Evolutionary conservation across 2,113 vertebrate species (phyloP).

Genomic region (Phaetusa simplex): DNA sequence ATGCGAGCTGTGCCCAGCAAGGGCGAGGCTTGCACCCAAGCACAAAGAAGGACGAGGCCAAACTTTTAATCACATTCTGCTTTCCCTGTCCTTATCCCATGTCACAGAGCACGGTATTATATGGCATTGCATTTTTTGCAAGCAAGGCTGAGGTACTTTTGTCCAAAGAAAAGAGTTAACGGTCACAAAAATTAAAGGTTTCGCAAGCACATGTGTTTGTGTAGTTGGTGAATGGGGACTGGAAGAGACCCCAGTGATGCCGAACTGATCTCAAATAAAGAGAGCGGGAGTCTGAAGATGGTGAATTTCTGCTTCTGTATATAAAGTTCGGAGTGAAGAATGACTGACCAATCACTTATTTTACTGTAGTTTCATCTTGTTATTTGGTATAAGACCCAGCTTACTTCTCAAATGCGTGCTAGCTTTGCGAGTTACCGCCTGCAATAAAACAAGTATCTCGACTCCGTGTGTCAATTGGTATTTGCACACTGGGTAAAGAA

Average conservation of each 20-base stretch:
- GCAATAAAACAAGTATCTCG: neutral
- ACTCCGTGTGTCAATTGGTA: too few species aligned
- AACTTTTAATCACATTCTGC: neutral
- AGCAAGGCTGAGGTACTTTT: neutral
- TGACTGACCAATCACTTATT: neutral
- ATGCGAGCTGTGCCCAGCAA: neutral
- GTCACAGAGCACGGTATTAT: neutral
- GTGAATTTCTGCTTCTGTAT: neutral
- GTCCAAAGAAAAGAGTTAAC: neutral
- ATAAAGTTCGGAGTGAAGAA: neutral
- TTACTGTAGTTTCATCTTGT: neutral
- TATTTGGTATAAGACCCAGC: neutral
- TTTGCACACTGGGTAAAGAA: neutral
- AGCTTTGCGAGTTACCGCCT: neutral
- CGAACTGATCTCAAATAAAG: neutral
- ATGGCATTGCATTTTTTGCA: neutral
- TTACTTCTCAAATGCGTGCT: neutral
- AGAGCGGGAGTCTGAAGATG: neutral
- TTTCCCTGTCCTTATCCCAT: neutral
- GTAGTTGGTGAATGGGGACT: neutral
- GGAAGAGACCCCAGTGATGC: neutral
- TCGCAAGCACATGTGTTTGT: neutral
- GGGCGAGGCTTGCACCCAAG: rapidly evolving
- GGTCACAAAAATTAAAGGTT: neutral
- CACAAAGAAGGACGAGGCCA: neutral